Base-by-base conservation (phyloP, 2,797 vertebrate genomes). In the Denticeps clupeoides region DNA sequence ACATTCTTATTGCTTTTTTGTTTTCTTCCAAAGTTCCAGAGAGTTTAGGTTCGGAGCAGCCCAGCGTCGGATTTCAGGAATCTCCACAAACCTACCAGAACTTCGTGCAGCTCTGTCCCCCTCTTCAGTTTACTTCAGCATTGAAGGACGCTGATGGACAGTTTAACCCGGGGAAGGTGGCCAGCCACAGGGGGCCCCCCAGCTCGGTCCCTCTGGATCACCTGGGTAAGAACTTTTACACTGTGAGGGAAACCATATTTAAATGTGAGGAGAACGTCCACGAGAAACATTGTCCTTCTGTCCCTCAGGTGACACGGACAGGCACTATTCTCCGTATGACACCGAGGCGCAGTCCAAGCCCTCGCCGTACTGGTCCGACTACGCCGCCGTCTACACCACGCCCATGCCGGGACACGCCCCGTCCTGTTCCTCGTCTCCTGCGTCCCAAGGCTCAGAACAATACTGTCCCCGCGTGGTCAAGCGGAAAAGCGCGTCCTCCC, bases 381-480 rank as follows among this genome's bases (percentile, higher is more conserved):
- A 76, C 2, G 62, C 80, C 7, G 51, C 76, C 22, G 53, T 51
- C 57, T 80, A 75, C 23, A 8, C 64, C 10, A 49, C 55, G 9
- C 66, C 67, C 0, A 45, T 59, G 4, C 67, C 69, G 3, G 64
- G 64, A 44, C 77, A 65, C 2, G 25, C 63, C 5, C 27, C 49
- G 1, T 61, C 74, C 18, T 69, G 71, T 51, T 44, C 69, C 1
- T 42, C 74, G 0, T 59, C 50, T 37, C 19, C 67, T 7, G 24
- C 54, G 23, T 56, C 70, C 5, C 75, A 64, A 35, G 16, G 77
- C 3, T 37, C 76, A 11, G 80, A 80, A 53, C 71, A 65, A 4
- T 83, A 78, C 75, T 86, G 80, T 67, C 77, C 77, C 37, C 83
- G 81, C 58, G 77, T 82, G 78, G 73, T 55, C 50, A 86, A 86